Conservation (phyloP, 2,113 vertebrate genomes). For the Chlorocebus sabaeus region DNA sequence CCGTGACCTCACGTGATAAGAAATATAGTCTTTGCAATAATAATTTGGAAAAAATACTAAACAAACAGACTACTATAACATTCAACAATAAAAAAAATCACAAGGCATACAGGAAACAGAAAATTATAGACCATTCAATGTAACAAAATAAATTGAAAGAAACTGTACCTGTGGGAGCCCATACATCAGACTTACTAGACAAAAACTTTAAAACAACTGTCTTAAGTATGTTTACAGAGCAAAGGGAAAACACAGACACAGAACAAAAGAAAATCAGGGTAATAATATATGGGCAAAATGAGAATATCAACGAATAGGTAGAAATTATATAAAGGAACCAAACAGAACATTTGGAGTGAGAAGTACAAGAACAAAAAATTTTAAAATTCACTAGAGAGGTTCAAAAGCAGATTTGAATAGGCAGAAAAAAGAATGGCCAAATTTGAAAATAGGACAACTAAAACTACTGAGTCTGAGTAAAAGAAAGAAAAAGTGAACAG, state of each 20-base stretch:
- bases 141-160: background rate
- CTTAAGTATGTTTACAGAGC: background rate
- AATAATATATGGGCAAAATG: background rate
- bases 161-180: background rate
- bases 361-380: background rate
- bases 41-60: background rate
- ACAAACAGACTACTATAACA: background rate
- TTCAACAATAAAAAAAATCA: background rate
- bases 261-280: background rate
- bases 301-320: background rate
- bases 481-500: background rate
- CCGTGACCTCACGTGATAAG: background rate
- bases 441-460: background rate
- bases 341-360: background rate
- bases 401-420: background rate
- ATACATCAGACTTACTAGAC: background rate
- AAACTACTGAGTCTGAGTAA: background rate
- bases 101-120: background rate
- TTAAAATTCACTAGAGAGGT: background rate
- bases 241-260: background rate
- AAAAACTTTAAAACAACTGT: background rate
- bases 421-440: background rate
- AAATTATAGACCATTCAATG: background rate
- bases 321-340: background rate
- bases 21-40: background rate